Evolutionary conservation across 2,113 vertebrate genomes (phyloP), one percentile per base, ranked within the genome.

Genomic region (Hyla sarda): DNA sequence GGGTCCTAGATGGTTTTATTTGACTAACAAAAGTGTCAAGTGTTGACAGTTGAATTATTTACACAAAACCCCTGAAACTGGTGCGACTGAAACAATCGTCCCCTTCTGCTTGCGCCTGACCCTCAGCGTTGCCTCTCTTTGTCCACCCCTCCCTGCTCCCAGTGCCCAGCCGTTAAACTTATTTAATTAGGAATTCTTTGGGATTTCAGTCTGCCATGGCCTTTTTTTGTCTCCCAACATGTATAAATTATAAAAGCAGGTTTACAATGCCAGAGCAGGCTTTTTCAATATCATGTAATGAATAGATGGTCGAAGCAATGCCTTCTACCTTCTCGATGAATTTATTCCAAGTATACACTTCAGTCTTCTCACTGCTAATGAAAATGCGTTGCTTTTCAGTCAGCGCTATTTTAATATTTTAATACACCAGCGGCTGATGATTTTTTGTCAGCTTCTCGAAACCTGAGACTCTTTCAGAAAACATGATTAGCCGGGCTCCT

Each of bases 391-490:
- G 69, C 37, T 83, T 88, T 88, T 71, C 67, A 88, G 84, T 78
- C 30, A 0, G 8, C 5, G 19, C 0, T 0, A 32, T 88, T 87
- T 85, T 85, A 41, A 21, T 14, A 48, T 10, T 75, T 62, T 72
- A 37, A 78, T 85, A 50, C 82, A 84, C 72, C 83, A 65, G 83
- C 73, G 72, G 83, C 73, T 65, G 73, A 62, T 62, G 83, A 50
- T 76, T 76, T 84, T 84, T 84, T 84, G 83, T 84, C 72, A 84
- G 83, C 72, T 84, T 84, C 72, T 65, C 58, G 25, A 84, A 84
- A 84, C 71, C 82, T 32, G 82, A 84, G 50, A 23, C 71, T 75
- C 32, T 84, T 75, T 84, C 54, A 84, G 82, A 84, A 75, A 84
- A 60, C 82, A 47, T 75, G 82, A 84, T 84, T 75, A 84, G 82